Evolutionary conservation across 1,140 invertebrate species (phyloP).

Genomic region (Sipha flava): DNA sequence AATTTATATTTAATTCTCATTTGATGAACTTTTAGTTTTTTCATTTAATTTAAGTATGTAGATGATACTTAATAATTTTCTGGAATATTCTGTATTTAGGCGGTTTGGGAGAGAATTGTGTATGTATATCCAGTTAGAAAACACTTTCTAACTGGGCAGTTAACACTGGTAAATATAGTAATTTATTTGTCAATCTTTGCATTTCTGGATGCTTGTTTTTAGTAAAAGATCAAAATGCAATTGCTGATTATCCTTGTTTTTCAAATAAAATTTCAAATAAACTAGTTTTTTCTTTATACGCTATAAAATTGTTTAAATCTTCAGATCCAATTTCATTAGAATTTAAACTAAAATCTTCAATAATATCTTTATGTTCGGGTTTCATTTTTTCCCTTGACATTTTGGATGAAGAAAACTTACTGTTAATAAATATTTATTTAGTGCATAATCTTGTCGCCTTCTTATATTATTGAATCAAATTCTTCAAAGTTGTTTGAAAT

Average conservation of each 20-base stretch:
- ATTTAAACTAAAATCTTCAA: conserved; percentile 1
- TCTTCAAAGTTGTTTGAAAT: background rate
- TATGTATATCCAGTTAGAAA: background rate
- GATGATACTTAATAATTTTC: too few species aligned
- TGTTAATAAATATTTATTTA: conserved; percentile 3
- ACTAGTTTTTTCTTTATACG: background rate
- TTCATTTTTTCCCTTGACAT: background rate
- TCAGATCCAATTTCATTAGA: background rate
- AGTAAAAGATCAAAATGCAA: background rate
- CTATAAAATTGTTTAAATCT: background rate
- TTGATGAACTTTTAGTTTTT: too few species aligned
- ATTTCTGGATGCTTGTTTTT: background rate
- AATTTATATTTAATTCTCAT: too few species aligned
- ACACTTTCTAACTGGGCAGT: background rate
- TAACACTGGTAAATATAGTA: background rate
- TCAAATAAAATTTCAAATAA: background rate
- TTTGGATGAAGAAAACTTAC: background rate
- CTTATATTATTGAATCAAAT: background rate
- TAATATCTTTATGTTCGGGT: background rate
- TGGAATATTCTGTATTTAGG: too few species aligned
- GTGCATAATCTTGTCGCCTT: background rate
- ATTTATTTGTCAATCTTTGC: background rate
- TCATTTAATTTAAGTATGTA: too few species aligned
- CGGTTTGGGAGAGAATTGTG: background rate
- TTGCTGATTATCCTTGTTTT: background rate